Percentiles rank a stretch among this genome's conserved stretches.
phyloP scores from a whole-genome alignment of 2,113 vertebrate species.

The Platanista minor region DNA sequence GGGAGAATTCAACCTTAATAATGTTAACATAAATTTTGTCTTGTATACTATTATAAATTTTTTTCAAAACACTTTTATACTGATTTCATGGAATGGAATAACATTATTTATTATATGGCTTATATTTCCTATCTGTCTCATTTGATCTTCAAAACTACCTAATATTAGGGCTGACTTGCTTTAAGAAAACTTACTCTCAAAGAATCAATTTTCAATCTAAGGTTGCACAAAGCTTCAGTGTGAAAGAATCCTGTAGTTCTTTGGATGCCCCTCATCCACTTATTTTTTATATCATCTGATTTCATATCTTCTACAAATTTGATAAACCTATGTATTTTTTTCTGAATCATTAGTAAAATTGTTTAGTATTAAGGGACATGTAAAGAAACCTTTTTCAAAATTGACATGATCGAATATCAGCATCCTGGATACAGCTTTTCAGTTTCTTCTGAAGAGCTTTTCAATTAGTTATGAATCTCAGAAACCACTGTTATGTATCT shows the following conservation, averaged over 20 bases:
- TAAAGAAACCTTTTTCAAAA: not conserved
- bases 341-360: not conserved
- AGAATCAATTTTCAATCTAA: not conserved
- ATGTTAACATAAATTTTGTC: not conserved
- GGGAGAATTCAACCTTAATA: not conserved
- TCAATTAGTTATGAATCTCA: not conserved
- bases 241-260: not conserved
- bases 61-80: not conserved
- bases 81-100: not conserved
- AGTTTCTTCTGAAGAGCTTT: not conserved
- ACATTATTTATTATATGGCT: not conserved
- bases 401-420: not conserved
- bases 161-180: not conserved
- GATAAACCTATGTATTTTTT: not conserved
- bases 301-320: not conserved
- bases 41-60: not conserved
- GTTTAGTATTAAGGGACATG: not conserved
- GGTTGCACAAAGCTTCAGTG: not conserved
- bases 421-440: not conserved
- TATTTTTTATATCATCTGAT: not conserved
- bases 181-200: not conserved
- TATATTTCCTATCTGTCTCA: not conserved
- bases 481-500: not conserved
- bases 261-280: not conserved
- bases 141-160: not conserved